These are phyloP conservation scores for Montipora capitata DNA, from an alignment of 92 coral and sea anemone species.

Conservation along the genomic window DNA sequence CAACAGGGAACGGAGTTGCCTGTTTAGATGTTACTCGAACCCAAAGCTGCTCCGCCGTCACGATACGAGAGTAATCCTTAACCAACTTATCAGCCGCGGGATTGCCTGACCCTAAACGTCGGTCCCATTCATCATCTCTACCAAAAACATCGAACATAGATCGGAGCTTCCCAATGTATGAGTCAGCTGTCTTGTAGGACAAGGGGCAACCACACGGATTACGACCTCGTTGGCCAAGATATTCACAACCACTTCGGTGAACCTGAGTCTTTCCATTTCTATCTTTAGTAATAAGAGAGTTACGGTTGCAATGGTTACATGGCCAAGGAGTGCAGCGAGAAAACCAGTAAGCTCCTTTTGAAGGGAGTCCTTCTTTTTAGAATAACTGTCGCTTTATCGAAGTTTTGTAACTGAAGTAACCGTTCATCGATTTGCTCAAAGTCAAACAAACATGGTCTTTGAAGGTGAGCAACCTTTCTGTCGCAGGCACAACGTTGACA, in stretches of 20 bases:
- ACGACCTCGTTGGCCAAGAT: conserved; percentile 14
- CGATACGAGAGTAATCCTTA: conserved; percentile 14
- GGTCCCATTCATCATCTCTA: conserved; percentile 22
- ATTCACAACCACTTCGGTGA: conserved; percentile 10
- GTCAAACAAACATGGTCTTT: conserved; percentile 1
- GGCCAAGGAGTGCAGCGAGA: conserved; percentile 10
- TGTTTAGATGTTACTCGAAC: conserved; percentile 45
- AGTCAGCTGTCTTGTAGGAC: conserved; percentile 43
- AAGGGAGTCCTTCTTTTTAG: conserved; percentile 30
- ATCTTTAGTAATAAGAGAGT: conserved; percentile 38
- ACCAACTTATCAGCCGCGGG: conserved; percentile 21
- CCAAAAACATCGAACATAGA: conserved; percentile 25
- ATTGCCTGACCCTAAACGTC: conserved; percentile 29
- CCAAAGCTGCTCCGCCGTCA: conserved; percentile 47
- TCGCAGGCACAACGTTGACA: conserved; percentile 45
- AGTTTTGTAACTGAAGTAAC: conserved; percentile 14
- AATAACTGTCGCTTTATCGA: not conserved
- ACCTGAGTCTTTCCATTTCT: conserved; percentile 38
- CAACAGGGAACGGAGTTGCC: conserved; percentile 28
- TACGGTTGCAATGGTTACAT: not conserved
- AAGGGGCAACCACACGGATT: conserved; percentile 27
- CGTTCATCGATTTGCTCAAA: conserved; percentile 22
- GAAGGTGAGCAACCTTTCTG: not conserved
- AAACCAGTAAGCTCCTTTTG: conserved; percentile 21
- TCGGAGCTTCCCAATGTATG: conserved; percentile 14